Evolutionary conservation across 1,140 invertebrate genomes (phyloP), one percentile per base, ranked within the genome.

Genomic region (Drosophila ogumai): DNA sequence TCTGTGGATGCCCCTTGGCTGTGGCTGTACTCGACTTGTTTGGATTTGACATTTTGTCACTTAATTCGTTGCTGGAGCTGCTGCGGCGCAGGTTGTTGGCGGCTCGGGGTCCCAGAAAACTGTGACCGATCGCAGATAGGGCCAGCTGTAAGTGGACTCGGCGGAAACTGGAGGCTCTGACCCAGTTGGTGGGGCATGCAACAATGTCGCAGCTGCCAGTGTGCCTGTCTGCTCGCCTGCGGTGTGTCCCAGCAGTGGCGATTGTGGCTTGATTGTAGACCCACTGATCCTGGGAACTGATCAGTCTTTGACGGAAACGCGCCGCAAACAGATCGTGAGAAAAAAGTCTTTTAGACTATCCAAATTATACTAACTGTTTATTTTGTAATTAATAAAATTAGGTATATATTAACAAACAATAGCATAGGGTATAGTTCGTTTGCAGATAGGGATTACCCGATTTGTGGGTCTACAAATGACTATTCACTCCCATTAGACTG

Each of bases 21-120:
- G 38, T 43, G 17, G 49, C 43, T 44, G 38, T 59, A 36, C 34
- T 17, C 56, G 49, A 61, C 69, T 82, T 61, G 79, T 84, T 81
- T 65, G 78, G 61, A 88, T 88, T 73, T 88, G 88, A 91, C 81
- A 91, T 85, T 91, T 91, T 88, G 88, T 91, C 88, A 91, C 82
- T 91, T 85, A 79, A 84, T 91, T 91, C 91, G 84, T 81, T 87
- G 74, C 82, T 74, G 44, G 46, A 40, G 67, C 61, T 54, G 72
- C 63, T 58, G 73, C 50, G 49, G 77, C 50, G 56, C 61, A 72
- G 68, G 68, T 72, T 73, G 68, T 46, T 67, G 58, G 64, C 19
- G 36, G 36, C 52, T 59, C 38, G 47, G 44, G 49, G 54, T 59
- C 61, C 61, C 61, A 34, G 47, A 32, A 32, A 69, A 44, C 61